A percentile compares a stretch with the other conserved stretches of the same genome.
Evolutionary conservation across 2,888 invertebrate genomes (phyloP).

Genomic region (Orchestes rusci): DNA sequence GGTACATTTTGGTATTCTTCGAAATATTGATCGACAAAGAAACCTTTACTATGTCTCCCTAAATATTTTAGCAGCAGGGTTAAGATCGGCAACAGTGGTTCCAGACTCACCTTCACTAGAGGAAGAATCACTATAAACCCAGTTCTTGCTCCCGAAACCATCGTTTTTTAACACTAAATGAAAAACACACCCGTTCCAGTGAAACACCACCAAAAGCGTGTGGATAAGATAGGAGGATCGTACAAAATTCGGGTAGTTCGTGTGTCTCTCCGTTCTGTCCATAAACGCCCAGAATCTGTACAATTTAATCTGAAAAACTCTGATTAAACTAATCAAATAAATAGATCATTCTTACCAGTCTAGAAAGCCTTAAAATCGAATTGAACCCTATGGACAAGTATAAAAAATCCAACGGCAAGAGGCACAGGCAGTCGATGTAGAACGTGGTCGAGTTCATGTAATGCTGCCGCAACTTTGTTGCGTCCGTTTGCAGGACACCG

Average conservation of each 20-base stretch:
- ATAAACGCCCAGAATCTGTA: constrained; percentile 98
- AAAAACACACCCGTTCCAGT: constrained; percentile 99
- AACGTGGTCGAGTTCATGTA: constrained; percentile 94
- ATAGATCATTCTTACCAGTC: constrained; percentile 56
- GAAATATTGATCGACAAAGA: too few relatives aligned
- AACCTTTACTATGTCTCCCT: too few relatives aligned
- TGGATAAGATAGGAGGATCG: constrained; percentile 87
- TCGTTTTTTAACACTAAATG: constrained; percentile 94
- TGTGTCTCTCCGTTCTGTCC: constrained; percentile 96
- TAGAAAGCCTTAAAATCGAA: constrained; percentile 91
- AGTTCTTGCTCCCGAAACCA: constrained; percentile 88
- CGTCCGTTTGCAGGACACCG: constrained; percentile 94
- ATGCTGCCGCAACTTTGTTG: constrained; percentile 86
- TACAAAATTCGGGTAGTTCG: constrained; percentile 97
- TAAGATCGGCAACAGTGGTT: background rate
- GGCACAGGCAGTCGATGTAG: constrained; percentile 97
- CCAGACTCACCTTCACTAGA: constrained; percentile 47
- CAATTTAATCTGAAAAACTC: constrained; percentile 27
- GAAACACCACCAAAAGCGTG: constrained; percentile 96
- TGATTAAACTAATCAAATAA: background rate
- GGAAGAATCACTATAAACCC: constrained; percentile 73
- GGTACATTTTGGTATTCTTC: too few relatives aligned
- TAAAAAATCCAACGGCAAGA: constrained; percentile 94
- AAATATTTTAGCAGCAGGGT: too few relatives aligned
- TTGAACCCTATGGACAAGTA: constrained; percentile 95